Evolutionary conservation across 2,113 vertebrate genomes (phyloP).

Genomic region (Pseudorasbora parva): DNA sequence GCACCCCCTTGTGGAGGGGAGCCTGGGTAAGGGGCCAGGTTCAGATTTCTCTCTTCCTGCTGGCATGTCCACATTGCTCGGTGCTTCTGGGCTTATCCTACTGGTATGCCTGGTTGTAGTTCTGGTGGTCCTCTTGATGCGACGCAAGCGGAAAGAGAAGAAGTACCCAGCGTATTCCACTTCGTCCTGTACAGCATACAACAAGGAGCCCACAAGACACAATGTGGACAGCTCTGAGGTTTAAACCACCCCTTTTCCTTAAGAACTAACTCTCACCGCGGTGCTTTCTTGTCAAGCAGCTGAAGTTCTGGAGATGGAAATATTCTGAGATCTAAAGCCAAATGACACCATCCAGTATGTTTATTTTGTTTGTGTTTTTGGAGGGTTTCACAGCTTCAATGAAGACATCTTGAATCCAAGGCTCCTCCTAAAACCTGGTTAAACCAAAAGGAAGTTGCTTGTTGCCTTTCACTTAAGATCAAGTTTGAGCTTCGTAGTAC

Average conservation of each 20-base stretch:
- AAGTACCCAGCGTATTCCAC: constrained; percentile 68
- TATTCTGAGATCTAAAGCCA: neutral
- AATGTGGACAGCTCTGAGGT: constrained; percentile 77
- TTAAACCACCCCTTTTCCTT: constrained; percentile 50
- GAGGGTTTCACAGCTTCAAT: neutral
- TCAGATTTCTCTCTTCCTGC: constrained; percentile 52
- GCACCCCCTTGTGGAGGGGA: constrained; percentile 69
- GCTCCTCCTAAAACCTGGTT: neutral
- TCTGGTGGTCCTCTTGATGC: constrained; percentile 69
- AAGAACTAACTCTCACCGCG: constrained; percentile 25
- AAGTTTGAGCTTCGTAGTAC: constrained; percentile 23
- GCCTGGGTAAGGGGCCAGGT: constrained; percentile 61
- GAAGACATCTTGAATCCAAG: neutral
- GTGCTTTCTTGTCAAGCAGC: constrained; percentile 24
- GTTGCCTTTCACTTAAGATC: constrained; percentile 14
- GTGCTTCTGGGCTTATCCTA: constrained; percentile 71
- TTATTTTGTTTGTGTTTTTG: neutral
- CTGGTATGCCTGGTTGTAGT: constrained; percentile 66
- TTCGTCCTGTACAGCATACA: constrained; percentile 76
- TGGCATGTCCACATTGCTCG: constrained; percentile 68
- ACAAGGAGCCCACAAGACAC: constrained; percentile 59
- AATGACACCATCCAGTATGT: neutral
- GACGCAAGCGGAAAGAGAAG: constrained; percentile 68
- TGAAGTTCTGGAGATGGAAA: constrained; percentile 10
- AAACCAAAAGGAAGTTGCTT: constrained; percentile 14